These are phyloP conservation scores for Bombus pyrosoma DNA, from an alignment of 1,140 invertebrate species.

Conservation along the genomic window DNA sequence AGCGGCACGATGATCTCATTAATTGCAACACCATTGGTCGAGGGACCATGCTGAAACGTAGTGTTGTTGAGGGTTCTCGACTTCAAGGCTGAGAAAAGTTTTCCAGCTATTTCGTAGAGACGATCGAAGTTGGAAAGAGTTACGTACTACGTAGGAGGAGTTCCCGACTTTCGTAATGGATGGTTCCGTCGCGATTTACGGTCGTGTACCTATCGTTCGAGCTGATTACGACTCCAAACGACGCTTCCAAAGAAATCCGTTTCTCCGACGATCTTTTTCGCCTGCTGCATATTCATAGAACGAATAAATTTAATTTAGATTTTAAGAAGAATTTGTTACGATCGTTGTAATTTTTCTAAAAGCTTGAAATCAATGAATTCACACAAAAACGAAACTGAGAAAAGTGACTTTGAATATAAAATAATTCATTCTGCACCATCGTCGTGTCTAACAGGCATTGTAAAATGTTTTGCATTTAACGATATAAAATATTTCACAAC, in stretches of 20 bases:
- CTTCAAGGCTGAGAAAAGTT: slow-evolving; percentile 4
- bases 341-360: no score
- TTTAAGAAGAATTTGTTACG: no score
- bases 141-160: slow-evolving; percentile 31
- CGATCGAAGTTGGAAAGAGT: slow-evolving; percentile 25
- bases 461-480: no score
- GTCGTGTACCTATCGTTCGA: background rate
- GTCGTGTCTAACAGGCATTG: no score
- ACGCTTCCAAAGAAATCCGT: background rate
- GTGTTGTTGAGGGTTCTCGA: background rate
- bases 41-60: background rate
- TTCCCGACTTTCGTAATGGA: slow-evolving; percentile 16
- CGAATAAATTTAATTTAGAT: no score
- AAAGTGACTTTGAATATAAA: background rate
- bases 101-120: background rate
- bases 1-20: background rate
- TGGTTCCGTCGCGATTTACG: slow-evolving; percentile 24
- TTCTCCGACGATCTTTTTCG: background rate
- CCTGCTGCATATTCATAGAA: no score
- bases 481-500: no score
- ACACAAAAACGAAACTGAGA: background rate
- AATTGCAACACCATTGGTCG: background rate
- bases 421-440: no score
- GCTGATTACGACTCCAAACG: background rate
- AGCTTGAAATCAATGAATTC: background rate